Percentiles rank a stretch among this genome's conserved stretches.
These are phyloP conservation scores for Toxotes chatareus DNA, from an alignment of 2,113 vertebrate species.

Conservation along the genomic window DNA sequence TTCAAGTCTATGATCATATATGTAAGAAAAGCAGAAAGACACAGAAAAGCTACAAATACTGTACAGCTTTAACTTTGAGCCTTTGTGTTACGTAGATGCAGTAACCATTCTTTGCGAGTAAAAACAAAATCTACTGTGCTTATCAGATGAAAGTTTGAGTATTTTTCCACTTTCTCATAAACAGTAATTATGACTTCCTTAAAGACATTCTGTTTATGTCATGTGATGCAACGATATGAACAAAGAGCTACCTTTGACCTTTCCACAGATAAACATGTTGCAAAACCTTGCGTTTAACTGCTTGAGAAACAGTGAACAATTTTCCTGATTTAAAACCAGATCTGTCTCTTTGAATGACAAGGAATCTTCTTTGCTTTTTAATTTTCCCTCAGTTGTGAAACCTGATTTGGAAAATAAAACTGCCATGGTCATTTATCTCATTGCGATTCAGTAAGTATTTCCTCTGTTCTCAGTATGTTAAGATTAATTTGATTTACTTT, in stretches of 20 bases:
- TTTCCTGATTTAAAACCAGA: not conserved
- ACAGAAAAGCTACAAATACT: not conserved
- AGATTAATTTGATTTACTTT: not conserved
- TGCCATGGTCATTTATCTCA: slow-evolving; percentile 12
- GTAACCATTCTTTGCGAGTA: not conserved
- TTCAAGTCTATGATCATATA: not conserved
- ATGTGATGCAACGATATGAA: not conserved
- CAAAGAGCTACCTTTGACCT: slow-evolving; percentile 56
- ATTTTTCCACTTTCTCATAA: not conserved
- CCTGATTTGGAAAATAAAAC: not conserved
- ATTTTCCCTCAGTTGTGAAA: slow-evolving; percentile 17
- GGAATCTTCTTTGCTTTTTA: not conserved
- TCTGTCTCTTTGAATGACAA: not conserved
- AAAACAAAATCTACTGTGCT: not conserved
- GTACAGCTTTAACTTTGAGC: not conserved
- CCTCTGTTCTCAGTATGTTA: not conserved
- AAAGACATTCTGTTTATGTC: not conserved
- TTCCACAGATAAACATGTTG: not conserved
- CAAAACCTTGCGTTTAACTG: not conserved
- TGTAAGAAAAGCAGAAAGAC: not conserved
- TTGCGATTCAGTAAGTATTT: slow-evolving; percentile 35
- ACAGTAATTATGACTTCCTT: not conserved
- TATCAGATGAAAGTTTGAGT: not conserved
- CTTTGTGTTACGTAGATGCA: not conserved
- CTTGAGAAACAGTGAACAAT: not conserved